Base-by-base conservation (phyloP, 2,888 invertebrate species). In the Leucophenga maculata region DNA sequence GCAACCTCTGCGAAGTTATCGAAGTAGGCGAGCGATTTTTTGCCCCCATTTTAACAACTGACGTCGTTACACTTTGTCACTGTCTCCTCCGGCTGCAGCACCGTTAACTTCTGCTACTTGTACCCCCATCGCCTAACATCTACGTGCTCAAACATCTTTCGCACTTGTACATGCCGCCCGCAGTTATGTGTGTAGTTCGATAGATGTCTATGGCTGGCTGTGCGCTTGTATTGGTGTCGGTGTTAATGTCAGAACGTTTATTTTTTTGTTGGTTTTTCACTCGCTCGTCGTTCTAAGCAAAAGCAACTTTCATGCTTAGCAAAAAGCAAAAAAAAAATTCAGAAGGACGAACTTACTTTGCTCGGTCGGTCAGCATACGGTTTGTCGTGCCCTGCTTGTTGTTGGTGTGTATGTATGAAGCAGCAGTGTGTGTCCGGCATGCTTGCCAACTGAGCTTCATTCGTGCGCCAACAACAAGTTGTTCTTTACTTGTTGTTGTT, bases 1-100 rank as follows among this genome's bases (percentile, higher is more conserved):
- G 72, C 55, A 39, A 20, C n/a, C n/a, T 62, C 48, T 32, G 67
- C 59, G 50, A 66, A 64, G 39, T 39, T 55, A 11, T 22, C 55
- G 55, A 55, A 55, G 55, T 55, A 26, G 14, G 55, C 55, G 39
- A 39, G 8, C 39, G 11, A 39, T 39, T 39, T 39, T 39, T 39
- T 11, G 3, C 39, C 32, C 39, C 39, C 39, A 39, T 39, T 39
- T 39, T 8, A 39, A 39, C 39, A 39, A 39, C 39, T 39, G 39
- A 39, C 39, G 39, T 39, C 39, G 39, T 39, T 39, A 39, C 39
- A 39, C 9, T 39, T 39, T 39, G 39, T 39, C 39, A 39, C 39
- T 39, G 39, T 39, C 39, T 39, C 39, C 11, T 39, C 39, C 39
- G 39, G 8, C 39, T 39, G 39, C 11, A 1, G 55, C 55, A 13